Evolutionary conservation across 2,797 vertebrate species (phyloP).

Genomic region (Labroides dimidiatus): DNA sequence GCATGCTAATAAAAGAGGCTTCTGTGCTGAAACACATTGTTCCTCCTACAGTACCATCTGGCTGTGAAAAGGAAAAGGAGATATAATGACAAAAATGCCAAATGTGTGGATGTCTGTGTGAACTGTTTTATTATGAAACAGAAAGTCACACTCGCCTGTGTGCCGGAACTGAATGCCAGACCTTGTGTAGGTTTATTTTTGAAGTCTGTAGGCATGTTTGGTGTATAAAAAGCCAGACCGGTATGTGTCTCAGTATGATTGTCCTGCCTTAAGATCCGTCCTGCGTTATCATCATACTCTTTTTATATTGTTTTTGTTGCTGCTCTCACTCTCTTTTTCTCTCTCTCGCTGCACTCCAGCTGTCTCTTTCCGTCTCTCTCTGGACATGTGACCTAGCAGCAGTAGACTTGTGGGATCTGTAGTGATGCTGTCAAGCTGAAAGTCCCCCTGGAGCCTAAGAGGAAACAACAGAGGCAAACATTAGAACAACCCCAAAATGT

Average conservation of each 20-base stretch:
- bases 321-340: slow-evolving; percentile 43
- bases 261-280: slow-evolving; percentile 37
- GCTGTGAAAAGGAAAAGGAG: slow-evolving; percentile 10
- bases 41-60: slow-evolving; percentile 37
- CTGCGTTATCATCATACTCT: slow-evolving; percentile 40
- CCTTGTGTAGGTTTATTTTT: slow-evolving; percentile 3
- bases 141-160: slow-evolving; percentile 11
- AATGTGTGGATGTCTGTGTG: slow-evolving; percentile 22
- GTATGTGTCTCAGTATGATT: slow-evolving; percentile 20
- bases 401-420: slow-evolving; percentile 78
- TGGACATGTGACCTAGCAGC: slow-evolving; percentile 75
- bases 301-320: slow-evolving; percentile 44
- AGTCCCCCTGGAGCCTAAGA: slow-evolving; percentile 70
- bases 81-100: slow-evolving; percentile 11
- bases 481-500: slow-evolving; percentile 79
- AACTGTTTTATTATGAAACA: slow-evolving; percentile 32
- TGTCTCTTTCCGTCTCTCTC: slow-evolving; percentile 51
- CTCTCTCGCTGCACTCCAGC: slow-evolving; percentile 26
- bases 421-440: slow-evolving; percentile 78
- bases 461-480: slow-evolving; percentile 79
- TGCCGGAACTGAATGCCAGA: slow-evolving; percentile 4
- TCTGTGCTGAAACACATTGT: slow-evolving; percentile 22
- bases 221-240: slow-evolving; percentile 15
- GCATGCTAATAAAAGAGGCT: slow-evolving; percentile 23
- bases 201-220: slow-evolving; percentile 6